Evolutionary conservation across 2,113 vertebrate species (phyloP).

Genomic region (Conger conger): DNA sequence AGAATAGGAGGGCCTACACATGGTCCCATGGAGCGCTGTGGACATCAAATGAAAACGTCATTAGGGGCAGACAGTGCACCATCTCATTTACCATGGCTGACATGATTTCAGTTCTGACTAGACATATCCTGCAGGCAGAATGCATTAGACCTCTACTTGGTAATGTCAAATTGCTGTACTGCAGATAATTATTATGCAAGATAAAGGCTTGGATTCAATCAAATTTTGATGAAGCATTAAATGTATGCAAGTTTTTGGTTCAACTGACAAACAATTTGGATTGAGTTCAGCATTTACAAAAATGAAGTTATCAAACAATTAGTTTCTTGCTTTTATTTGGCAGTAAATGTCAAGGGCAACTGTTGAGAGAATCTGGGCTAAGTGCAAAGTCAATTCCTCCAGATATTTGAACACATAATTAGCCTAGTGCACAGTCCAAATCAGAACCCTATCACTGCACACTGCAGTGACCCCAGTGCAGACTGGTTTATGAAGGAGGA

Average conservation of each 20-base stretch:
- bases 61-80: not conserved
- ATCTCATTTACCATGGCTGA: not conserved
- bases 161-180: no score
- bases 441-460: not conserved
- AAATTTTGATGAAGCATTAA: no score
- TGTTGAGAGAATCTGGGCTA: not conserved
- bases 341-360: not conserved
- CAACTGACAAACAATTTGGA: no score
- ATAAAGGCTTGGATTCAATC: no score
- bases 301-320: no score
- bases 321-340: no score
- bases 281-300: no score
- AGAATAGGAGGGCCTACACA: not conserved
- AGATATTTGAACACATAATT: not conserved
- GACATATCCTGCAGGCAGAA: no score
- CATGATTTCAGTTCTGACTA: not conserved
- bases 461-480: not conserved
- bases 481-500: not conserved
- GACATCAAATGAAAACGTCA: not conserved
- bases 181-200: no score
- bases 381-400: not conserved
- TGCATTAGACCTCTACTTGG: no score
- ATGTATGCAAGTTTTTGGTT: no score
- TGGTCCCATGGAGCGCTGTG: constrained; percentile 65
- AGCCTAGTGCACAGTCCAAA: not conserved